Conservation (phyloP, 1,140 invertebrate genomes). For the Danaus plexippus region DNA sequence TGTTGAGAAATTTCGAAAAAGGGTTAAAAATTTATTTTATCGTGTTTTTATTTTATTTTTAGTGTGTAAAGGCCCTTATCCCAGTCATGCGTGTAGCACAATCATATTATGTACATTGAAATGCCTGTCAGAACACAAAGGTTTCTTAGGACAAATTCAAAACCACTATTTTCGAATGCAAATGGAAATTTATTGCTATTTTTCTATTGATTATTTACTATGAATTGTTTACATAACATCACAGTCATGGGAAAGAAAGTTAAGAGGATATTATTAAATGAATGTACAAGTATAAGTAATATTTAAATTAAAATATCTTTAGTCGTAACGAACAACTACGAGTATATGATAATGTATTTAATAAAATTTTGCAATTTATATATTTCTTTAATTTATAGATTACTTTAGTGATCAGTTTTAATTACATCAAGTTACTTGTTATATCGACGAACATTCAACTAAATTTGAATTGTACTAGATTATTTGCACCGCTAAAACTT, state of each 20-base stretch:
- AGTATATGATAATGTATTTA: no score
- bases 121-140: conserved; percentile 7
- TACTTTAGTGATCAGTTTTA: conserved; percentile 17
- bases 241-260: conserved; percentile 2
- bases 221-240: conserved; percentile 6
- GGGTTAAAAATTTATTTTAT: no score
- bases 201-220: background rate
- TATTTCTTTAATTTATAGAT: conserved; percentile 11
- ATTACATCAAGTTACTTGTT: conserved; percentile 5
- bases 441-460: background rate
- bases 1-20: no score
- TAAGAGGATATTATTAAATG: conserved; percentile 6
- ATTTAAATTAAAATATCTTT: no score
- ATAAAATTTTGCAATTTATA: conserved; percentile 5
- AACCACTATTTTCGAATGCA: no score
- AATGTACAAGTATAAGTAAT: no score
- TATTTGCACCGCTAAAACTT: no score
- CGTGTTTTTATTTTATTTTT: no score
- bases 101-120: conserved; percentile 9
- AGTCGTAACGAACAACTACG: no score
- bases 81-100: conserved; percentile 10
- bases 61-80: conserved; percentile 8
- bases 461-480: no score
- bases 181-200: background rate
- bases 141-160: conserved; percentile 1